These are phyloP conservation scores for Nyctibius grandis DNA, from an alignment of 2,797 vertebrate species.

Conservation along the genomic window DNA sequence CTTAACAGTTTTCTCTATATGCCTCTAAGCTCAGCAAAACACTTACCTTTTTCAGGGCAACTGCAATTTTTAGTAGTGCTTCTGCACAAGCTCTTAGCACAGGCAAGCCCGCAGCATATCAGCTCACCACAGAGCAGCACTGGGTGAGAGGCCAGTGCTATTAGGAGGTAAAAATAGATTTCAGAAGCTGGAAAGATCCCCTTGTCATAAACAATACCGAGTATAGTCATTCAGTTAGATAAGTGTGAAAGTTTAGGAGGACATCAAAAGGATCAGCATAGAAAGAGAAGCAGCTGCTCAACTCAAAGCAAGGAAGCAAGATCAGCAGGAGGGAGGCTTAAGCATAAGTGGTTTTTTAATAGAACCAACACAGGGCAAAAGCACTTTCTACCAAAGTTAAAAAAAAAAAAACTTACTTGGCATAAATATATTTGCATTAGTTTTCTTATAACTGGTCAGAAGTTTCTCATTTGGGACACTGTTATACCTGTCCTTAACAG, in stretches of 20 bases:
- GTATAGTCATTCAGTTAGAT: neutral
- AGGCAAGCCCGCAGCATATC: rapidly evolving
- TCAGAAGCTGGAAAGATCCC: neutral
- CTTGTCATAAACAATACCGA: neutral
- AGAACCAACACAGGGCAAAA: neutral
- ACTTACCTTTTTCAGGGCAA: neutral
- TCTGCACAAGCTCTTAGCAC: neutral
- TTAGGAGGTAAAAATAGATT: neutral
- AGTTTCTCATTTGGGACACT: neutral
- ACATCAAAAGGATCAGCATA: neutral
- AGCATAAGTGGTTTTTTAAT: neutral
- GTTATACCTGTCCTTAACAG: neutral
- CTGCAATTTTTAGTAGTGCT: neutral
- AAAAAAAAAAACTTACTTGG: neutral
- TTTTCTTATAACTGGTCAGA: neutral
- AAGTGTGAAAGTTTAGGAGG: neutral
- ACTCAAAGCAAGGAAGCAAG: neutral
- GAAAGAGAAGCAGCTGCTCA: neutral
- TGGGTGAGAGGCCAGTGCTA: neutral
- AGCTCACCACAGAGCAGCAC: rapidly evolving
- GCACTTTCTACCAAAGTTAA: neutral
- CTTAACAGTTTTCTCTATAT: neutral
- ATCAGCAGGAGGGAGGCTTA: neutral
- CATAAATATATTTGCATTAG: neutral
- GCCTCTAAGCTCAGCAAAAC: neutral